Percentiles rank a stretch among this genome's conserved stretches.
These are phyloP conservation scores for Acronicta aceris DNA, from an alignment of 2,888 invertebrate genomes.

Conservation along the genomic window DNA sequence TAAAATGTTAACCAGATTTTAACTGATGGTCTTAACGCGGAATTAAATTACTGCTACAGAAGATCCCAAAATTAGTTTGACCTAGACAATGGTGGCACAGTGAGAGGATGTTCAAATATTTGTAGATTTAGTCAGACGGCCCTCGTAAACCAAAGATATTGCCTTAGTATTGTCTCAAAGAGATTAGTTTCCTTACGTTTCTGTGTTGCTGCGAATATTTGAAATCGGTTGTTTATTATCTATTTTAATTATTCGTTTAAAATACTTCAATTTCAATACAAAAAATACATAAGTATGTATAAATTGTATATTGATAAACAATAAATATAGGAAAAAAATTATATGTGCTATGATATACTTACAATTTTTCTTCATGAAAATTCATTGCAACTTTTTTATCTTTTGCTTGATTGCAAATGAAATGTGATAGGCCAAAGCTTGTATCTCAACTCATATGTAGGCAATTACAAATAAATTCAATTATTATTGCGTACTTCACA, in stretches of 20 bases:
- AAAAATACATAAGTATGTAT: too few relatives aligned
- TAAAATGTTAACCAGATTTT: constrained; percentile 72
- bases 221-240: constrained; percentile 52
- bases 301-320: too few relatives aligned
- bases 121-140: constrained; percentile 77
- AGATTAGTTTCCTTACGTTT: constrained; percentile 83
- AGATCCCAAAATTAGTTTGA: constrained; percentile 84
- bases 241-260: neutral
- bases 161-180: constrained; percentile 84
- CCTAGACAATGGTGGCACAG: constrained; percentile 81
- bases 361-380: neutral
- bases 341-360: too few relatives aligned
- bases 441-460: too few relatives aligned
- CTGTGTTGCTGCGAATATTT: constrained; percentile 66
- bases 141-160: constrained; percentile 86
- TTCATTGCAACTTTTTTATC: too few relatives aligned
- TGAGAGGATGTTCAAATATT: constrained; percentile 83
- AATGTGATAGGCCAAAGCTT: too few relatives aligned
- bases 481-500: neutral
- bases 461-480: neutral
- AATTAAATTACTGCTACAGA: constrained; percentile 81
- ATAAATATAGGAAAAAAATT: too few relatives aligned
- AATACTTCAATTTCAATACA: too few relatives aligned
- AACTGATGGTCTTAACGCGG: constrained; percentile 77
- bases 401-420: too few relatives aligned